phyloP scores from a whole-genome alignment of 2,113 vertebrate genomes.

The Seriola rivoliana region DNA sequence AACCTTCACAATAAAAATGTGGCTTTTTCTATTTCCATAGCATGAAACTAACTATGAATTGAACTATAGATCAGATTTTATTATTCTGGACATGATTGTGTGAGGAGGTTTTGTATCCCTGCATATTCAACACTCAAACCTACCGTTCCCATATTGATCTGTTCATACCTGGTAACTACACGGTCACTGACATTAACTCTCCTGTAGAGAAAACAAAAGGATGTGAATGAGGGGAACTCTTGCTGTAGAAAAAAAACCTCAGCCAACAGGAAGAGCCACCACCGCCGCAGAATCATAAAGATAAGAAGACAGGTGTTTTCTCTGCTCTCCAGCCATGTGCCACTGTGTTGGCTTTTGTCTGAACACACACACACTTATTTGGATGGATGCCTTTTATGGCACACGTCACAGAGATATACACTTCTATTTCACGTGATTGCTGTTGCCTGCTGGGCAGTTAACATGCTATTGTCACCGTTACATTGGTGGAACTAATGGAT shows the following conservation, averaged over 20 bases:
- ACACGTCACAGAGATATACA: conserved; percentile 77
- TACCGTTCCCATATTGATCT: not conserved
- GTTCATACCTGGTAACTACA: conserved; percentile 29
- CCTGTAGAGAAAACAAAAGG: conserved; percentile 55
- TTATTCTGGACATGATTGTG: conserved; percentile 12
- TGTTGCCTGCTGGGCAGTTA: conserved; percentile 75
- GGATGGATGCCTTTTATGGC: conserved; percentile 78
- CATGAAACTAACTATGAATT: conserved; percentile 3
- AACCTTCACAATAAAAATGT: conserved; percentile 3
- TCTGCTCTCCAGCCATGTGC: conserved; percentile 58
- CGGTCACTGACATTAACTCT: conserved; percentile 34
- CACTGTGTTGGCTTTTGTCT: conserved; percentile 64
- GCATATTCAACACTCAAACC: conserved; percentile 19
- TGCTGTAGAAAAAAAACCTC: conserved; percentile 51
- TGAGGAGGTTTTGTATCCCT: conserved; percentile 18
- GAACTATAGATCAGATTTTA: conserved; percentile 29
- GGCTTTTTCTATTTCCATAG: not conserved
- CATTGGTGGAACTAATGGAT: conserved; percentile 76
- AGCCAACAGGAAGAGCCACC: conserved; percentile 9
- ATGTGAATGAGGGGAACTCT: conserved; percentile 40
- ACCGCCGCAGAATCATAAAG: conserved; percentile 68
- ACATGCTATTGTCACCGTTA: conserved; percentile 74
- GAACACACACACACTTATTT: conserved; percentile 59
- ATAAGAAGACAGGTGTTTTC: conserved; percentile 74
- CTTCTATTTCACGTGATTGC: conserved; percentile 75